Evolutionary conservation across 1,140 invertebrate species (phyloP).

Genomic region (Ptiloglossa arizonensis): DNA sequence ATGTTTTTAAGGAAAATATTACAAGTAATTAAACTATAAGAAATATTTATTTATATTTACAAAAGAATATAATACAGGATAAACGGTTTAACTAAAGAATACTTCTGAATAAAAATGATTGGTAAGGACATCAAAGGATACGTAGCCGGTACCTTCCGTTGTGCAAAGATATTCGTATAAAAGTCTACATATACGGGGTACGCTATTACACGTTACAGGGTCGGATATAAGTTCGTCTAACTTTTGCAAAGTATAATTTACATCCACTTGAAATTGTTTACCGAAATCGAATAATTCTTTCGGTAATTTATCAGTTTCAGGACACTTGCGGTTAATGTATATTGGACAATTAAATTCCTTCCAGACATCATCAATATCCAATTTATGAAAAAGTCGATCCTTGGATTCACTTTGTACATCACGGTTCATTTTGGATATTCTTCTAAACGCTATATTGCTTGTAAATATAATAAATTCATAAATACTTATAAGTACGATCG

Average conservation of each 20-base stretch:
- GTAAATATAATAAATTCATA: not conserved
- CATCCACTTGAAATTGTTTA: conserved; percentile 22
- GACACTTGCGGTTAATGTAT: conserved; percentile 16
- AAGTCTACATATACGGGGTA: conserved; percentile 58
- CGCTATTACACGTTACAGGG: conserved; percentile 54
- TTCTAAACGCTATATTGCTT: not conserved
- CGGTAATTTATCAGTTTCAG: conserved; percentile 3
- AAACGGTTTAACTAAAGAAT: not conserved
- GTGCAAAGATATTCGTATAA: conserved; percentile 57
- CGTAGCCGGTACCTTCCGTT: conserved; percentile 61
- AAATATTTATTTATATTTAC: not conserved
- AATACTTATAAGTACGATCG: not conserved
- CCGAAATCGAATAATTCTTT: conserved; percentile 1
- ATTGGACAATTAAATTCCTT: conserved; percentile 29
- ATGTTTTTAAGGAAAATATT: conserved; percentile 50
- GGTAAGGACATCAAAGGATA: conserved; percentile 67
- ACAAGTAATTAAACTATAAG: not conserved
- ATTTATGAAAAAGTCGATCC: not conserved
- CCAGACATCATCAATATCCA: not conserved
- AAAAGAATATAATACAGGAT: not conserved
- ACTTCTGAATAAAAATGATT: not conserved
- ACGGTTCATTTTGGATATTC: not conserved
- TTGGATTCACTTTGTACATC: not conserved
- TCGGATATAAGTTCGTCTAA: conserved; percentile 65
- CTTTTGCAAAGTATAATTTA: conserved; percentile 53